Evolutionary conservation across 1,140 invertebrate species (phyloP), one percentile per base, ranked within the genome.

Genomic region (Ylistrum balloti): DNA sequence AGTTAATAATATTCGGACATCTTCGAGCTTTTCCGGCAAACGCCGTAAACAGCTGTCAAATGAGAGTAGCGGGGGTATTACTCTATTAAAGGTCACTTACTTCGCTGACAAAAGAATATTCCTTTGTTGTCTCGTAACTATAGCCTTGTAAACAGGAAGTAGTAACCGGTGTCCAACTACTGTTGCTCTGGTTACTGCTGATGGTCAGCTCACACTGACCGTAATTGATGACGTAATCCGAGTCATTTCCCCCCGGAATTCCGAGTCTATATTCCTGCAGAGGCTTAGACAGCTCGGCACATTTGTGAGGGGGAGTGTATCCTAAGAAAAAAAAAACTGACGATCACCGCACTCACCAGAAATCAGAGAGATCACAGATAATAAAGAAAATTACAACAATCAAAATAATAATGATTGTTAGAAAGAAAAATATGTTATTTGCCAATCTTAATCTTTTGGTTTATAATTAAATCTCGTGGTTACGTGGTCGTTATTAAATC

Each of bases 291-390:
- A 88, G 20, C 15, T 32, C 33, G 33, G 45, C 56, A 13, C 88
- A 88, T 34, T 35, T 56, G 56, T 74, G 56, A 33, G 45, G 88
- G 22, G 88, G 88, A 33, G 13, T n/a, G 35, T 88, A 88, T 13
- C 88, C 88, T 88, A 17, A 22, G 33, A n/a, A n/a, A n/a, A n/a
- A n/a, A n/a, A n/a, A n/a, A n/a, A n/a, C n/a, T n/a, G n/a, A n/a
- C n/a, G n/a, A n/a, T n/a, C 35, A 38, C 13, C 35, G 13, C 35
- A 38, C 13, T 7, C 35, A 38, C 5, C 35, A 38, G 35, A 7
- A 38, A 38, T 38, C n/a, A n/a, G n/a, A n/a, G n/a, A n/a, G n/a
- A n/a, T n/a, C n/a, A n/a, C n/a, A n/a, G n/a, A n/a, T n/a, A n/a
- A n/a, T n/a, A n/a, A n/a, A n/a, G n/a, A n/a, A n/a, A n/a, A n/a